Percentiles rank a stretch among this genome's conserved stretches.
phyloP scores from a whole-genome alignment of 2,888 invertebrate species.

The Resseliella maxima region DNA sequence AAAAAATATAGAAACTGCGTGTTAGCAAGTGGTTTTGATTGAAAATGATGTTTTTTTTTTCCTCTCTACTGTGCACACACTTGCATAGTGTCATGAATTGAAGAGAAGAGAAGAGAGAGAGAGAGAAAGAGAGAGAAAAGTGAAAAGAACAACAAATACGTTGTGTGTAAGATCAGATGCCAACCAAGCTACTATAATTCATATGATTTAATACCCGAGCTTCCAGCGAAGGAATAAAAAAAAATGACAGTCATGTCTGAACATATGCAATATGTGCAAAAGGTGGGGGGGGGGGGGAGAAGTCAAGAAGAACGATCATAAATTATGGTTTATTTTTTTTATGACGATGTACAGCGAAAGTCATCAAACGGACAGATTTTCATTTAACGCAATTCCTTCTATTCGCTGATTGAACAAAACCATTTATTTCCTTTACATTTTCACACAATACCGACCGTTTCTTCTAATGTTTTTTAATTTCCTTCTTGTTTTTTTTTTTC shows the following conservation, averaged over 20 bases:
- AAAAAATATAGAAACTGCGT: background rate
- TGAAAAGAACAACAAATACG: too few species aligned
- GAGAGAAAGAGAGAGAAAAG: background rate
- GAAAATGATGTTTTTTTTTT: background rate
- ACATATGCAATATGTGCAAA: background rate
- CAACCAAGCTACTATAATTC: background rate
- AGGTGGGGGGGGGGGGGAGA: background rate
- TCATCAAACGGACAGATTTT: background rate
- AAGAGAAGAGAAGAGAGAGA: too few species aligned
- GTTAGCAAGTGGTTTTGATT: slow-evolving; percentile 14
- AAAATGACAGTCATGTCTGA: slow-evolving; percentile 9
- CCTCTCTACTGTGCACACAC: background rate
- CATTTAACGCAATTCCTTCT: background rate
- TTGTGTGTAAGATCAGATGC: too few species aligned
- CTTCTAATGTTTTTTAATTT: background rate
- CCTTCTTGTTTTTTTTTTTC: background rate
- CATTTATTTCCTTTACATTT: background rate
- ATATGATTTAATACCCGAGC: slow-evolving; percentile 14
- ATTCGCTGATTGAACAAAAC: background rate
- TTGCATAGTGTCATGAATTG: background rate
- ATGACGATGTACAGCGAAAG: slow-evolving; percentile 30
- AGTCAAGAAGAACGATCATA: slow-evolving; percentile 19
- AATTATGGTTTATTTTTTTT: slow-evolving; percentile 29
- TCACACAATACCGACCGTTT: slow-evolving; percentile 9
- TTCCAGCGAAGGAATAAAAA: background rate